Conservation (phyloP, 2,888 invertebrate species). For the Morpho achilles region DNA sequence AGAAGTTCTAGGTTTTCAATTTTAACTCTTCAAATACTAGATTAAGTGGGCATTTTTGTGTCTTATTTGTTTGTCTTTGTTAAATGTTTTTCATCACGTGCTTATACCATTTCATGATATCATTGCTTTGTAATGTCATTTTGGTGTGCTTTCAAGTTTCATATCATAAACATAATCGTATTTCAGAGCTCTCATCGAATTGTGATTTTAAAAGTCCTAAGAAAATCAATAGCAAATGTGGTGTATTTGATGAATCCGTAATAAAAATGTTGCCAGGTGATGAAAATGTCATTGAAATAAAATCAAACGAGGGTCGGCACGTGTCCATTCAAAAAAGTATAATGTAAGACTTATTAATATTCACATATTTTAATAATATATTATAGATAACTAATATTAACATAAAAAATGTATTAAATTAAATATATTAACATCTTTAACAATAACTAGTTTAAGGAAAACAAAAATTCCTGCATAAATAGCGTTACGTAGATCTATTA, state of each 20-base stretch:
- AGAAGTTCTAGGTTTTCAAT: no score
- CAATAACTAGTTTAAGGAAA: constrained; percentile 3
- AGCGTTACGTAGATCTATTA: neutral
- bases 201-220: constrained; percentile 20
- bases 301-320: constrained; percentile 35
- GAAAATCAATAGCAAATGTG: constrained; percentile 40
- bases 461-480: neutral
- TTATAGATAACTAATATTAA: no score
- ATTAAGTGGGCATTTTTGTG: no score
- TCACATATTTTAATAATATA: neutral
- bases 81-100: neutral
- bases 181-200: constrained; percentile 44
- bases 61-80: neutral
- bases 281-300: constrained; percentile 45
- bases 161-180: constrained; percentile 5
- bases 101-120: neutral
- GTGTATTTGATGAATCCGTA: constrained; percentile 51
- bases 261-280: constrained; percentile 63
- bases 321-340: constrained; percentile 65
- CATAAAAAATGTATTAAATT: no score
- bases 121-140: constrained; percentile 7
- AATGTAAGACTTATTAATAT: constrained; percentile 44
- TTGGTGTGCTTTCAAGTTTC: constrained; percentile 1
- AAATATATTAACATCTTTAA: no score
- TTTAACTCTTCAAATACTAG: no score